phyloP scores from a whole-genome alignment of 2,113 vertebrate species.

The Gymnocephalus cernua region DNA sequence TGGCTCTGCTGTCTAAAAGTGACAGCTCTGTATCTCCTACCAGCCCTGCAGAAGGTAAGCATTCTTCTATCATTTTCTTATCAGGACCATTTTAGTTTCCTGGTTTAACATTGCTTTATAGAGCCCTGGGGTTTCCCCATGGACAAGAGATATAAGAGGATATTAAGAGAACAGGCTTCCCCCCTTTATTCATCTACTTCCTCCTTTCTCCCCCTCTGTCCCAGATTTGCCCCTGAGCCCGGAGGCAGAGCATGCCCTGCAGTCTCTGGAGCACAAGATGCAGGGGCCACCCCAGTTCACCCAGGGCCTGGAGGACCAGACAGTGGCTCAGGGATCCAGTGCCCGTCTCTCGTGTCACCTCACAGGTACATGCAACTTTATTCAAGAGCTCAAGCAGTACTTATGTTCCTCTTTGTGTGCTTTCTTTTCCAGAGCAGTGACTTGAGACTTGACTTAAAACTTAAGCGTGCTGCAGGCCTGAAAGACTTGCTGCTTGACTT shows the following conservation, averaged over 20 bases:
- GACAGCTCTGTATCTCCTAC: constrained; percentile 62
- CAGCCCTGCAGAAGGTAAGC: constrained; percentile 74
- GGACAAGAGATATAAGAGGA: too few relatives aligned
- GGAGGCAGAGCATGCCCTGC: constrained; percentile 71
- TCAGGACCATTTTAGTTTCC: neutral
- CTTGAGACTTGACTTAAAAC: neutral
- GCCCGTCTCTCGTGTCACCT: constrained; percentile 81
- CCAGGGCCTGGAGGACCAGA: constrained; percentile 62
- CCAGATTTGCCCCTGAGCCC: constrained; percentile 69
- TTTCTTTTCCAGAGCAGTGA: neutral
- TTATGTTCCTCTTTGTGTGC: neutral
- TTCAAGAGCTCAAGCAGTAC: neutral
- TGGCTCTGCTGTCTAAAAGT: constrained; percentile 83
- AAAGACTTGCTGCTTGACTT: neutral
- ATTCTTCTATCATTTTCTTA: neutral
- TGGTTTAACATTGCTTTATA: neutral
- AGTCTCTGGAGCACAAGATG: constrained; percentile 79
- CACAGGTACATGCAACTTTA: constrained; percentile 56
- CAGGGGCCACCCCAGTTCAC: constrained; percentile 72
- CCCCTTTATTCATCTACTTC: neutral
- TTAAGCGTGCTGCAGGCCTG: too few relatives aligned
- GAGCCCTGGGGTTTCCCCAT: neutral
- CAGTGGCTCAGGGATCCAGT: constrained; percentile 64
- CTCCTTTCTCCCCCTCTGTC: neutral
- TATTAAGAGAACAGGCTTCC: too few relatives aligned